Percentiles rank a stretch among this genome's conserved stretches.
phyloP scores from a whole-genome alignment of 2,888 invertebrate genomes.

The Panzeria rudis region DNA sequence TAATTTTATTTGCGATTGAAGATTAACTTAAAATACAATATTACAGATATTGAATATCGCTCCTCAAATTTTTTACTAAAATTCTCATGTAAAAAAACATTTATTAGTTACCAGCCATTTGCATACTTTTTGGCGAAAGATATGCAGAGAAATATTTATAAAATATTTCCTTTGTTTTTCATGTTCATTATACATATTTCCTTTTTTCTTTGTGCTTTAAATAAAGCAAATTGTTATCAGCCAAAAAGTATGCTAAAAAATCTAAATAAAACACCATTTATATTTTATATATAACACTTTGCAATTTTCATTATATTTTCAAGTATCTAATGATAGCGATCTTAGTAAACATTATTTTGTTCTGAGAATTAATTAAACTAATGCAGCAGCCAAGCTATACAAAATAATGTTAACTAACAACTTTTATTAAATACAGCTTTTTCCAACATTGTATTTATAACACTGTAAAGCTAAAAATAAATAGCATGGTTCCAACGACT shows the following conservation, averaged over 20 bases:
- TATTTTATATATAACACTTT: not conserved
- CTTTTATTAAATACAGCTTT: too few species aligned
- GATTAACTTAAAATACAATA: too few species aligned
- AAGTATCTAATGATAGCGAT: conserved; percentile 6
- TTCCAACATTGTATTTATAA: too few species aligned
- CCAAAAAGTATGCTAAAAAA: conserved; percentile 41
- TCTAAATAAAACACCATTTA: not conserved
- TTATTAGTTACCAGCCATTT: not conserved
- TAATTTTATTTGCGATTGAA: too few species aligned
- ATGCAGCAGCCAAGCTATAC: conserved; percentile 39
- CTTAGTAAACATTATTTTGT: not conserved
- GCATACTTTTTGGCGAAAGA: not conserved
- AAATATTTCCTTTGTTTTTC: not conserved
- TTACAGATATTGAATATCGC: too few species aligned
- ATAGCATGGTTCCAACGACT: too few species aligned
- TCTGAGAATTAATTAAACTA: conserved; percentile 36
- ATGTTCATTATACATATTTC: not conserved
- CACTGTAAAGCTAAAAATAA: too few species aligned
- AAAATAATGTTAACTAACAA: not conserved
- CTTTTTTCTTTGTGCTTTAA: not conserved
- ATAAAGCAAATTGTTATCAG: not conserved
- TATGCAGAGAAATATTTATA: not conserved
- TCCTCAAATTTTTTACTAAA: not conserved
- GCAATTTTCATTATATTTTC: conserved; percentile 9
- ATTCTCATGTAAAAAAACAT: not conserved